Evolutionary conservation across 2,797 vertebrate genomes (phyloP).

Genomic region (Myripristis jacobus): DNA sequence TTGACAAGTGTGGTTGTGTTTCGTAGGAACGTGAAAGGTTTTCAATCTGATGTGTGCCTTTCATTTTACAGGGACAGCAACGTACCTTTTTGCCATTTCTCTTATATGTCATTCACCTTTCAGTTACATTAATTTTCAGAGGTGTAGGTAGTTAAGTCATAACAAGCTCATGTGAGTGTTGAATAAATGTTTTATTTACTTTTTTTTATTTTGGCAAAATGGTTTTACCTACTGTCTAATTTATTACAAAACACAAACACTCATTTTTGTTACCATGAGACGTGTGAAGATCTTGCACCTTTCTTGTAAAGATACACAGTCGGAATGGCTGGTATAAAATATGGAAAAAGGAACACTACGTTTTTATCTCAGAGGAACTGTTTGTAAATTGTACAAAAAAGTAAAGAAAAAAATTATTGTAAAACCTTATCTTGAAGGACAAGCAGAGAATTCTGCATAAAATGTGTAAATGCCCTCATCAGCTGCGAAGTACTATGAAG

Average conservation of each 20-base stretch:
- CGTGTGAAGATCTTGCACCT: slow-evolving; percentile 69
- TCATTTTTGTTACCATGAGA: slow-evolving; percentile 19
- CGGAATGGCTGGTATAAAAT: slow-evolving; percentile 44
- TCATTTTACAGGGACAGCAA: slow-evolving; percentile 50
- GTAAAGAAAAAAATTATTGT: slow-evolving; percentile 58
- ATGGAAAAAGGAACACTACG: slow-evolving; percentile 19
- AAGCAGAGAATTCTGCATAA: slow-evolving; percentile 61
- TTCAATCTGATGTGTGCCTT: slow-evolving; percentile 74
- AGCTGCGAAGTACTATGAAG: slow-evolving; percentile 63
- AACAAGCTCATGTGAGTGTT: slow-evolving; percentile 17
- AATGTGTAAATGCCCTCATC: slow-evolving; percentile 74
- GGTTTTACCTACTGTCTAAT: slow-evolving; percentile 63
- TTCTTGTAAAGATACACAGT: slow-evolving; percentile 55
- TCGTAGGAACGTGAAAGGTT: slow-evolving; percentile 48
- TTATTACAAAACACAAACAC: slow-evolving; percentile 68
- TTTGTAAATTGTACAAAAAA: slow-evolving; percentile 79
- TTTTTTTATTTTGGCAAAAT: slow-evolving; percentile 39
- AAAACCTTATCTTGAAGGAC: slow-evolving; percentile 72
- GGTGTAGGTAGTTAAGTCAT: slow-evolving; percentile 22
- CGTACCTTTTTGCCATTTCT: slow-evolving; percentile 42
- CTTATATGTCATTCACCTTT: slow-evolving; percentile 11
- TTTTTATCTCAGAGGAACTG: slow-evolving; percentile 68
- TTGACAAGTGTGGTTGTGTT: slow-evolving; percentile 25
- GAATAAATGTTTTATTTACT: slow-evolving; percentile 13
- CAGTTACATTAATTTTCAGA: slow-evolving; percentile 35